These are phyloP conservation scores for Megastigmus dorsalis DNA, from an alignment of 2,888 invertebrate genomes.

Conservation along the genomic window DNA sequence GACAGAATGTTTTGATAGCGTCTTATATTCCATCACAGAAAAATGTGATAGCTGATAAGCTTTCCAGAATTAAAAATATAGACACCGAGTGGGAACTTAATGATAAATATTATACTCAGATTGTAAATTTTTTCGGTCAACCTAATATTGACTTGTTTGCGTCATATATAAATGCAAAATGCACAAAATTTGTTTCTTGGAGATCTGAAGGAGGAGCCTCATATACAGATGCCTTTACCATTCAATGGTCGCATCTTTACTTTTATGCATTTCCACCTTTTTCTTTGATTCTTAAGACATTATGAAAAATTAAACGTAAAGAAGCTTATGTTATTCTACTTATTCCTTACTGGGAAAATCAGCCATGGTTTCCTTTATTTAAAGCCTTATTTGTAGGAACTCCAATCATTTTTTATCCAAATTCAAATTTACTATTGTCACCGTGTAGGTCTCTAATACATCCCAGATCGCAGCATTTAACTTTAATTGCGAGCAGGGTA, in stretches of 20 bases:
- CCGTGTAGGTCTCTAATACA: constrained; percentile 32
- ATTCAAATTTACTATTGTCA: constrained; percentile 31
- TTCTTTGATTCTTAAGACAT: constrained; percentile 30
- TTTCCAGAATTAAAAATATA: constrained; percentile 25
- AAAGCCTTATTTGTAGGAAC: not conserved
- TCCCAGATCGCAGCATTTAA: constrained; percentile 14
- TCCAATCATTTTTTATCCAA: constrained; percentile 8
- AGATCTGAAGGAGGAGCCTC: constrained; percentile 25
- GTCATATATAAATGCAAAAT: constrained; percentile 33
- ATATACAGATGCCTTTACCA: constrained; percentile 43
- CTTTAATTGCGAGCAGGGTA: constrained; percentile 27
- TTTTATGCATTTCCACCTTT: constrained; percentile 54
- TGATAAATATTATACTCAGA: not conserved
- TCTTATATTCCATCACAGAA: constrained; percentile 35
- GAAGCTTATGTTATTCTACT: constrained; percentile 35
- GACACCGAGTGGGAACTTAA: constrained; percentile 49
- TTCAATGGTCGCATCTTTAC: constrained; percentile 28
- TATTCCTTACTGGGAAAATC: constrained; percentile 16
- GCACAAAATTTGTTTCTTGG: constrained; percentile 45
- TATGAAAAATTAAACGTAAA: constrained; percentile 46
- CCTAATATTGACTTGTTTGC: constrained; percentile 50
- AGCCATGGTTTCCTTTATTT: constrained; percentile 17
- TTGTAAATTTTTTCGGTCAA: constrained; percentile 21
- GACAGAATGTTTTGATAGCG: constrained; percentile 30
- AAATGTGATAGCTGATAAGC: constrained; percentile 20